Evolutionary conservation across 2,113 vertebrate genomes (phyloP).

Genomic region (Struthidea cinerea): DNA sequence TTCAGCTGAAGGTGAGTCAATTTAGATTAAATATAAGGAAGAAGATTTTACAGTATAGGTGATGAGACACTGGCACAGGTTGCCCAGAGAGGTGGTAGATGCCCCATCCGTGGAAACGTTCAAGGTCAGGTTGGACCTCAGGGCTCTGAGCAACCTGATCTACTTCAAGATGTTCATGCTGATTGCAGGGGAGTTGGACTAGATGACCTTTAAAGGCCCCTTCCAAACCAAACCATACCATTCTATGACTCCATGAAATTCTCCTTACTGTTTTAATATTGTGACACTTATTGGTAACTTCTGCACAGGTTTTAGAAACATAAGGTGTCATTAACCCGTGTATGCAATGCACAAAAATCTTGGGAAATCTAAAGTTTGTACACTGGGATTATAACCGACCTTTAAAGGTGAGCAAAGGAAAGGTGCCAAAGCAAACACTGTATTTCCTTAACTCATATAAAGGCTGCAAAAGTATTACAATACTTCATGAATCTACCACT

Average conservation of each 20-base stretch:
- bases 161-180: background rate
- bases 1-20: background rate
- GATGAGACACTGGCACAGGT: background rate
- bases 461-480: background rate
- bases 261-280: background rate
- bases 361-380: background rate
- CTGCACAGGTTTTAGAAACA: background rate
- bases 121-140: background rate
- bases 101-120: background rate
- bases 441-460: background rate
- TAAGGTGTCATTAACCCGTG: background rate
- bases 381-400: background rate
- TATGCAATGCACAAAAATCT: background rate
- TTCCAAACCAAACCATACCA: background rate
- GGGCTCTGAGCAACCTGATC: background rate
- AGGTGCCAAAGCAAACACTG: background rate
- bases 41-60: background rate
- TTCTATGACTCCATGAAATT: background rate
- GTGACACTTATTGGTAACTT: background rate
- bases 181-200: background rate
- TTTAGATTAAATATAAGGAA: background rate
- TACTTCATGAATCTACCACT: background rate
- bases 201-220: background rate
- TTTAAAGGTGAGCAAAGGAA: background rate
- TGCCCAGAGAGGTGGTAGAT: background rate